Evolutionary conservation across 1,140 invertebrate genomes (phyloP).

Genomic region (Metaphire vulgaris): DNA sequence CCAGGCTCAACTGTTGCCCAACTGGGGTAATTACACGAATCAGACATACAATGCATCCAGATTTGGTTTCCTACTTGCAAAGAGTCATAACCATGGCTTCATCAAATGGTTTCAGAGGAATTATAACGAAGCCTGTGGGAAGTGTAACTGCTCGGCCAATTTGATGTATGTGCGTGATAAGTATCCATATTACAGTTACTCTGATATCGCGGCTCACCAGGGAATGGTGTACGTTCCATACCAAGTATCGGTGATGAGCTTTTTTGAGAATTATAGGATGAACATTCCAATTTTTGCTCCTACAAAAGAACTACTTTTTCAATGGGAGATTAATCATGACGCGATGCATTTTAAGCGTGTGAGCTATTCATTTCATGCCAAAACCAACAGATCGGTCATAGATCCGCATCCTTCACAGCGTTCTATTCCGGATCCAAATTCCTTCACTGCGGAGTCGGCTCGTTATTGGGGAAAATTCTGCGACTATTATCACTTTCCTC

Average conservation of each 20-base stretch:
- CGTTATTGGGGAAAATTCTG: conserved; percentile 29
- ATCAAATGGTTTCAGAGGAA: conserved; percentile 1
- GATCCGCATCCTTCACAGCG: conserved; percentile 5
- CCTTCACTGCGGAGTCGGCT: background rate
- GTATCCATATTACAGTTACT: background rate
- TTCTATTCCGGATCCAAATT: conserved; percentile 24
- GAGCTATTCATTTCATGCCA: background rate
- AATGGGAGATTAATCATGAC: background rate
- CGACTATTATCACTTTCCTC: conserved; percentile 27
- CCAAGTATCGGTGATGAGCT: conserved; percentile 20
- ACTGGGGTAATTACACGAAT: background rate
- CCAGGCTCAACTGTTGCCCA: background rate
- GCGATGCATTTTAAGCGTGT: background rate
- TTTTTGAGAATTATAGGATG: conserved; percentile 26
- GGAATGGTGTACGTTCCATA: conserved; percentile 31
- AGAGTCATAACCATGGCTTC: conserved; percentile 1
- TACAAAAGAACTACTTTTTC: conserved; percentile 22
- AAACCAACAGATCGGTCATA: background rate
- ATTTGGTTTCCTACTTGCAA: background rate
- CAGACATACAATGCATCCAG: background rate
- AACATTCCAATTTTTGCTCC: conserved; percentile 31
- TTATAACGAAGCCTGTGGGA: background rate
- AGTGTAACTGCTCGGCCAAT: background rate
- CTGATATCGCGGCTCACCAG: conserved; percentile 25
- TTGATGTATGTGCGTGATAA: conserved; percentile 3